These are phyloP conservation scores for Mylabris phalerata DNA, from an alignment of 1,140 invertebrate species.

Conservation along the genomic window DNA sequence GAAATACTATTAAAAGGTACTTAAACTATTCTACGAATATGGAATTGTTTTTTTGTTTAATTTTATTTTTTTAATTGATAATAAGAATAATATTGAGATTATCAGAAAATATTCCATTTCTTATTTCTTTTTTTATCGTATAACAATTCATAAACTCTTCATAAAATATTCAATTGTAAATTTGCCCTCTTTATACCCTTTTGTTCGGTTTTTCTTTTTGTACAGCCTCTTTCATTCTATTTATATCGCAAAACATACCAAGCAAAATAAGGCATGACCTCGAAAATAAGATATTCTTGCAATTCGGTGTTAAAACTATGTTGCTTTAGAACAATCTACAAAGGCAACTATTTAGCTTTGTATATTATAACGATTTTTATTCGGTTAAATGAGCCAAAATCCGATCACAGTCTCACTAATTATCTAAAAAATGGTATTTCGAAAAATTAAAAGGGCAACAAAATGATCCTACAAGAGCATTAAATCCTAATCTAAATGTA, in stretches of 20 bases:
- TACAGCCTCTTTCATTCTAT: not conserved
- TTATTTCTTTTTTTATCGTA: not conserved
- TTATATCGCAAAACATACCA: not conserved
- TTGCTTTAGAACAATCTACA: conserved; percentile 2
- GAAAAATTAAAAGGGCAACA: no score
- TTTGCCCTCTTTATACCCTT: not conserved
- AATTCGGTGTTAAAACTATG: no score
- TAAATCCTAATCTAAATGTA: not conserved
- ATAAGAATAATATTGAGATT: no score
- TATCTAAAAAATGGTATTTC: no score
- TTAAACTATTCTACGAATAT: no score
- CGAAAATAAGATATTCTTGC: no score
- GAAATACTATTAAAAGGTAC: conserved; percentile 23
- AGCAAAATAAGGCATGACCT: no score
- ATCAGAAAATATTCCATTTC: no score
- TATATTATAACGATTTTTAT: not conserved
- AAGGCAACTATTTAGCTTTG: conserved; percentile 13
- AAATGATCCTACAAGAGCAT: no score
- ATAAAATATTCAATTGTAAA: not conserved
- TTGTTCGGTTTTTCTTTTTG: not conserved
- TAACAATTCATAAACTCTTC: not conserved
- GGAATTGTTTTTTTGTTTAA: no score
- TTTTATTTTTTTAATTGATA: no score
- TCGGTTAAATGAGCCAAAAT: conserved; percentile 21
- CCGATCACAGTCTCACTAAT: conserved; percentile 28